Base-by-base conservation (phyloP, 2,888 invertebrate genomes). In the Dicycla oo region DNA sequence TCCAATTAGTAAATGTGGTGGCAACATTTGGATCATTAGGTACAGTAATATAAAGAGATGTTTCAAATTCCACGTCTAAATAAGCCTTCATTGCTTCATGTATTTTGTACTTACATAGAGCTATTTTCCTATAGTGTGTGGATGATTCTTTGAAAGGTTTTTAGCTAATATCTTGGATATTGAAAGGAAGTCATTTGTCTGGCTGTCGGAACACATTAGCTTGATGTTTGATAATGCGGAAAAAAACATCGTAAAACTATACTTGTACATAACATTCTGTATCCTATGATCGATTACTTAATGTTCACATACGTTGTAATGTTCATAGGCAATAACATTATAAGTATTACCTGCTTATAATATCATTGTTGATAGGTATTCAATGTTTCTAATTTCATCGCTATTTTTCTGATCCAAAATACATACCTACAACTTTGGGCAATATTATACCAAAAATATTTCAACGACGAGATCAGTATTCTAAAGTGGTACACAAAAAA, bases 161-260 rank as follows among this genome's bases (percentile, higher is more conserved):
- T 83, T 54, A 69, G 61, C 69, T 82, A 82, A 83, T 81, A 74
- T 83, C 79, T 85, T 87, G 78, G 70, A 58, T 77, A 66, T 81
- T 64, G 62, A 73, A 73, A 62, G 84, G 86, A 86, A 86, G 85
- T 81, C 81, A 73, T 86, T 85, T 86, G 86, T 85, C 84, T 84
- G 78, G 45, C 78, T 73, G 87, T 80, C 87, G 78, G 86, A 87
- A 87, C 82, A 80, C 87, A 86, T 87, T 87, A 87, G 75, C 43
- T 57, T 71, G 64, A 62, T 53, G 75, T 64, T 69, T 70, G 68
- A 76, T 75, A 71, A 71, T 69, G 73, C 51, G 69, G 73, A 70
- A 82, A 75, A n/a, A 83, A 73, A 81, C 73, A 73, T 61, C 75
- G 53, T 56, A 56, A 65, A 45, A 54, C 54, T 47, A 63, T 73